Conservation (phyloP, 2,888 invertebrate genomes). For the Craniophora ligustri region DNA sequence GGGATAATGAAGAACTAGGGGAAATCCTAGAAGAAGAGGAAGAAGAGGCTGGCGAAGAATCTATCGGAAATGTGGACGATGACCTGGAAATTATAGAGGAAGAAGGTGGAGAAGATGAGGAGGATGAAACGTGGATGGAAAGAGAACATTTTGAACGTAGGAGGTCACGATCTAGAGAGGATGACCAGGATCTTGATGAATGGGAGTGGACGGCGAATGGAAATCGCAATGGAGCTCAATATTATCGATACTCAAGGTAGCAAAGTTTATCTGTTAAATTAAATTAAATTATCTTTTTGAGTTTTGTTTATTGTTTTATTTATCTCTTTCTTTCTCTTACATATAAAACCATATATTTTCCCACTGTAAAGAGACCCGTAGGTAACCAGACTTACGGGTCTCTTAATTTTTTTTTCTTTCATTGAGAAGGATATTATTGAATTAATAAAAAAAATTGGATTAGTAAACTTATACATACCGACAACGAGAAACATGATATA, state of each 20-base stretch:
- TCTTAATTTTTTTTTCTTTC: no score
- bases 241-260: slow-evolving; percentile 79
- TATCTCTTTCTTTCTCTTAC: not conserved
- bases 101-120: slow-evolving; percentile 80
- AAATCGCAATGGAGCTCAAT: slow-evolving; percentile 74
- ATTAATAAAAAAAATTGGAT: no score
- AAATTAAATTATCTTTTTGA: slow-evolving; percentile 61
- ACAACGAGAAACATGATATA: no score
- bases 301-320: slow-evolving; percentile 39
- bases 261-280: slow-evolving; percentile 64
- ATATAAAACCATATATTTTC: no score
- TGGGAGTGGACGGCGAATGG: slow-evolving; percentile 83
- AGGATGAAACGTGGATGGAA: slow-evolving; percentile 75
- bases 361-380: no score
- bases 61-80: slow-evolving; percentile 62
- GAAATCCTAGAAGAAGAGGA: slow-evolving; percentile 85
- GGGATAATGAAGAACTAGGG: slow-evolving; percentile 76
- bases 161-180: slow-evolving; percentile 66
- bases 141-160: slow-evolving; percentile 64
- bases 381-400: no score
- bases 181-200: slow-evolving; percentile 80
- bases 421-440: no score
- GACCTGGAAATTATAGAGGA: slow-evolving; percentile 80
- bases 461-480: no score
- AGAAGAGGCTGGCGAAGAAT: slow-evolving; percentile 67